Conservation (phyloP, 1,140 invertebrate species). For the Pseudomyrmex gracilis region DNA sequence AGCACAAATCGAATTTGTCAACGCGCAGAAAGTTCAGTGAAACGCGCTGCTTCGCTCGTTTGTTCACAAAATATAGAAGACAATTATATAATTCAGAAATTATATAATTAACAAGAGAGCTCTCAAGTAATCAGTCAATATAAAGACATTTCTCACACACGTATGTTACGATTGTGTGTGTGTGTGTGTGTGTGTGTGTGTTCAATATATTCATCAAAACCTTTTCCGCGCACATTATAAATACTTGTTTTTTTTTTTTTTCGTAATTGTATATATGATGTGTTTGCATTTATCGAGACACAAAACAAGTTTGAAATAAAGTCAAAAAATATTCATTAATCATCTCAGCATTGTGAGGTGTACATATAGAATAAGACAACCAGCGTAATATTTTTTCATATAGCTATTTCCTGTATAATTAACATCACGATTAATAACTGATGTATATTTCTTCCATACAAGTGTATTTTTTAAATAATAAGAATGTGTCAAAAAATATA, state of each 20-base stretch:
- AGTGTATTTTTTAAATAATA: neutral
- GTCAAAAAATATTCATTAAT: slow-evolving; percentile 45
- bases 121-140: slow-evolving; percentile 66
- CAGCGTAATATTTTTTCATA: slow-evolving; percentile 9
- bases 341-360: neutral
- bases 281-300: slow-evolving; percentile 34
- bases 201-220: slow-evolving; percentile 10
- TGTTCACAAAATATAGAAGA: slow-evolving; percentile 74
- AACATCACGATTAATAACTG: neutral
- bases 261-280: slow-evolving; percentile 68
- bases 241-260: slow-evolving; percentile 54
- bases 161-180: slow-evolving; percentile 44
- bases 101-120: slow-evolving; percentile 65
- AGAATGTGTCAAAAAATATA: no score
- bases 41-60: slow-evolving; percentile 68
- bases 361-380: slow-evolving; percentile 25
- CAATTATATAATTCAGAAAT: slow-evolving; percentile 34
- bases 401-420: neutral
- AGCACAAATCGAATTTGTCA: slow-evolving; percentile 63
- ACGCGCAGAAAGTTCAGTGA: slow-evolving; percentile 46
- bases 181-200: no score
- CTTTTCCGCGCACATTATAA: slow-evolving; percentile 51
- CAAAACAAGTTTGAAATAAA: slow-evolving; percentile 41
- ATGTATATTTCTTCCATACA: neutral
- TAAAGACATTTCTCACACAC: slow-evolving; percentile 45